Conservation (phyloP, 2,797 vertebrate species). For the Chiloscyllium punctatum region DNA sequence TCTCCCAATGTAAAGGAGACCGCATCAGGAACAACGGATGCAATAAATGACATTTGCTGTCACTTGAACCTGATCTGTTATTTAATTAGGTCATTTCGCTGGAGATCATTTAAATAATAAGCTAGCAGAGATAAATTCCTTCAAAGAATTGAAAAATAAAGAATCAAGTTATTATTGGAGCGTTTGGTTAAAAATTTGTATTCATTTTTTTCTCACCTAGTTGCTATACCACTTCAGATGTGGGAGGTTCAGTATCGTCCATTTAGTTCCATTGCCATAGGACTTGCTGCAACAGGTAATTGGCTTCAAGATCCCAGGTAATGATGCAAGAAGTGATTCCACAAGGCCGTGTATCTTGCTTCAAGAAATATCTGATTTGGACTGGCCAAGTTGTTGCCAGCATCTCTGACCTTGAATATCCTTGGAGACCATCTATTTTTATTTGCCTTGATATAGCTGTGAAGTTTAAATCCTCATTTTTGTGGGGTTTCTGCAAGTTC, state of each 20-base stretch:
- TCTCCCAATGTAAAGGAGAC: no score
- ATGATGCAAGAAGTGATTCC: neutral
- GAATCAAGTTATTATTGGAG: neutral
- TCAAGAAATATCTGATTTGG: conserved; percentile 4
- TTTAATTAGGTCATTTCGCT: neutral
- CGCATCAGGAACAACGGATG: no score
- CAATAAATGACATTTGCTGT: neutral
- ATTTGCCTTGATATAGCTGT: neutral
- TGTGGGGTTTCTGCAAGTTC: neutral
- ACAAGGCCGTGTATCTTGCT: neutral
- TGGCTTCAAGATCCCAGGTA: conserved; percentile 28
- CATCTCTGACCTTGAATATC: neutral
- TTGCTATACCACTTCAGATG: conserved; percentile 31
- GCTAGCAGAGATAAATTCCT: neutral
- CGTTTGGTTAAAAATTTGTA: neutral
- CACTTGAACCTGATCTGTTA: neutral
- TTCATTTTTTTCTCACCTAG: neutral
- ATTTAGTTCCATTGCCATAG: neutral
- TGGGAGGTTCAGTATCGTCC: conserved; percentile 35
- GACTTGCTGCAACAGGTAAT: conserved; percentile 36
- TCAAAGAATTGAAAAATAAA: neutral
- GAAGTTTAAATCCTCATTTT: neutral
- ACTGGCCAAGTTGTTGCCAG: neutral
- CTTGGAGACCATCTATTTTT: neutral
- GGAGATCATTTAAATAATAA: neutral